These are phyloP conservation scores for Ancistrus triradiatus DNA, from an alignment of 2,113 vertebrate species.

Conservation along the genomic window DNA sequence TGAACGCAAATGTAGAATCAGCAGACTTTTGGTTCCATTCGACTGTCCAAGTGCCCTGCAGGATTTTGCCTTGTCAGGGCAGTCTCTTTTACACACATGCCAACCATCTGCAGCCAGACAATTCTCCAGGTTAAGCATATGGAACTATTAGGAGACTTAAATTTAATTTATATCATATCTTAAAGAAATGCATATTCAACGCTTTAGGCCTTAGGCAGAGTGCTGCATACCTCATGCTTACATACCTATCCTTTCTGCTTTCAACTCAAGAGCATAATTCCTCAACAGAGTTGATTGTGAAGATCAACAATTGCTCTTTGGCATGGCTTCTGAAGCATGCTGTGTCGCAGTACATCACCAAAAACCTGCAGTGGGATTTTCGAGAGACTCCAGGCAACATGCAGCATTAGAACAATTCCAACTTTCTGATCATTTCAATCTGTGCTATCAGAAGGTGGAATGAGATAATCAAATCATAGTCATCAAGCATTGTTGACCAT, in stretches of 20 bases:
- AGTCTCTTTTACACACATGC: constrained; percentile 39
- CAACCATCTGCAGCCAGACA: constrained; percentile 33
- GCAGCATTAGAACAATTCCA: constrained; percentile 27
- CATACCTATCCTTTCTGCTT: constrained; percentile 40
- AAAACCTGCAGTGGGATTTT: constrained; percentile 27
- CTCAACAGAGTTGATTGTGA: constrained; percentile 38
- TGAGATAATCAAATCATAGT: constrained; percentile 6
- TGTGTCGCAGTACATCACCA: constrained; percentile 38
- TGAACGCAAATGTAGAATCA: constrained; percentile 1
- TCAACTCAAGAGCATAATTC: constrained; percentile 45
- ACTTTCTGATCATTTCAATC: constrained; percentile 38
- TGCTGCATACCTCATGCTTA: constrained; percentile 27
- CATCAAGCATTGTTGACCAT: not conserved
- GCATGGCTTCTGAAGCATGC: constrained; percentile 37
- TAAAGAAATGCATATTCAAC: constrained; percentile 39
- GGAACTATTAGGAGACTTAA: constrained; percentile 47
- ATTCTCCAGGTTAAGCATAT: constrained; percentile 34
- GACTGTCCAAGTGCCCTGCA: constrained; percentile 24
- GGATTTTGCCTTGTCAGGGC: constrained; percentile 40
- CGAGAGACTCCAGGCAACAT: constrained; percentile 33
- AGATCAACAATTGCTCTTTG: constrained; percentile 42
- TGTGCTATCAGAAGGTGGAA: constrained; percentile 34
- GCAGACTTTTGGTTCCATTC: constrained; percentile 14
- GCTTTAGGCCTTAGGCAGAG: constrained; percentile 16
- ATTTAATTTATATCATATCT: constrained; percentile 50